Percentiles rank a stretch among this genome's conserved stretches.
phyloP scores from a whole-genome alignment of 2,113 vertebrate species.

The Acrocephalus arundinaceus region DNA sequence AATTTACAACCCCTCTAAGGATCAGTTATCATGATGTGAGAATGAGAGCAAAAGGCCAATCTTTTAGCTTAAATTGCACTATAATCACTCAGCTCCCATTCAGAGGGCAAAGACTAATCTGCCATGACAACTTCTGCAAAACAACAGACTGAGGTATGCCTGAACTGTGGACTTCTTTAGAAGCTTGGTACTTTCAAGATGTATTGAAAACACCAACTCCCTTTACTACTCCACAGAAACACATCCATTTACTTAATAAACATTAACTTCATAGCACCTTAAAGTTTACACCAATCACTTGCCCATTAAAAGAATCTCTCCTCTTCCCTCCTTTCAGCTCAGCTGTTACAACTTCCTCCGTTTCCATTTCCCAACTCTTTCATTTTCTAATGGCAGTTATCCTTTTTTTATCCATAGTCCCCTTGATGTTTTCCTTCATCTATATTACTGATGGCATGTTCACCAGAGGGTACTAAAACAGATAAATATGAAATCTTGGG shows the following conservation, averaged over 20 bases:
- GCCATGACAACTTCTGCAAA: conserved; percentile 60
- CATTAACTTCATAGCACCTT: neutral
- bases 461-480: neutral
- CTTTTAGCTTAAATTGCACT: conserved; percentile 64
- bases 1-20: conserved; percentile 72
- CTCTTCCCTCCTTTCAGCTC: neutral
- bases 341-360: neutral
- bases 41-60: conserved; percentile 59
- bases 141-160: conserved; percentile 29
- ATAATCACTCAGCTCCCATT: conserved; percentile 45
- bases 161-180: conserved; percentile 67
- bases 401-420: neutral
- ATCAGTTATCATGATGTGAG: conserved; percentile 21
- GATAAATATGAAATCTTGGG: neutral
- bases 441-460: neutral
- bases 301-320: neutral
- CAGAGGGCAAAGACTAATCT: conserved; percentile 70
- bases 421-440: neutral
- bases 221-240: neutral
- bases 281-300: neutral
- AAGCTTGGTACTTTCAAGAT: neutral
- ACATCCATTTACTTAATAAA: neutral
- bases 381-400: neutral
- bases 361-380: neutral
- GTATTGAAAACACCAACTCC: neutral